Base-by-base conservation (phyloP, 2,888 invertebrate genomes). In the Dysmachus trigonus region DNA sequence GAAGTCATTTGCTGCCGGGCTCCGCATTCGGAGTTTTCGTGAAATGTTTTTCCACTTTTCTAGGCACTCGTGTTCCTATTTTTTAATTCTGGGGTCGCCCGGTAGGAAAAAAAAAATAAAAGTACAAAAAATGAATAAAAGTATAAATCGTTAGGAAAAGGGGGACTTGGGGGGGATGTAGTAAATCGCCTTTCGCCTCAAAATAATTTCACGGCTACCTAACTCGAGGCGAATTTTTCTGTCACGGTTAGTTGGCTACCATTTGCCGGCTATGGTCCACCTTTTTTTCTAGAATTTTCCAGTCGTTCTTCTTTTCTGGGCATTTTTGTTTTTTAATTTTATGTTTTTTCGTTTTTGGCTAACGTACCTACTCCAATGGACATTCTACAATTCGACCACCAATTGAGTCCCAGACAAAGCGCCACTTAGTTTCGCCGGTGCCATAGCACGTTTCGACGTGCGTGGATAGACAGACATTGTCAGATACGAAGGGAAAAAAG, bases 191-290 rank as follows among this genome's bases (percentile, higher is more conserved):
- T 79, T 86, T 82, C 82, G 35, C 81, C 85, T 79, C 85, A 76
- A 86, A 88, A 86, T 86, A 88, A 88, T 88, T 88, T 88, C 88
- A 88, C 88, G 88, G 88, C 86, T 85, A 86, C 88, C 86, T 88
- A 87, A 87, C 87, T 86, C 86, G 84, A 81, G 84, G 86, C 85
- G 79, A 87, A 86, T 88, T 86, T 81, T 87, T 79, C 84, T 76
- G 87, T 86, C 85, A 86, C 79, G 88, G 86, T 86, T 88, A 84
- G 88, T 86, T 88, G 86, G 38, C 31, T 85, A 22, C 30, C 71
- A 33, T 33, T 73, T 86, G 62, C 62, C 62, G 62, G 62, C 10
- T 62, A 22, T 62, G 62, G 62, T 10, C 62, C 62, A 10, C 62
- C 62, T 62, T 62, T 62, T 62, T 22, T n/a, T n/a, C n/a, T 7